Base-by-base conservation (phyloP, 2,113 vertebrate species). In the Ancistrus triradiatus region DNA sequence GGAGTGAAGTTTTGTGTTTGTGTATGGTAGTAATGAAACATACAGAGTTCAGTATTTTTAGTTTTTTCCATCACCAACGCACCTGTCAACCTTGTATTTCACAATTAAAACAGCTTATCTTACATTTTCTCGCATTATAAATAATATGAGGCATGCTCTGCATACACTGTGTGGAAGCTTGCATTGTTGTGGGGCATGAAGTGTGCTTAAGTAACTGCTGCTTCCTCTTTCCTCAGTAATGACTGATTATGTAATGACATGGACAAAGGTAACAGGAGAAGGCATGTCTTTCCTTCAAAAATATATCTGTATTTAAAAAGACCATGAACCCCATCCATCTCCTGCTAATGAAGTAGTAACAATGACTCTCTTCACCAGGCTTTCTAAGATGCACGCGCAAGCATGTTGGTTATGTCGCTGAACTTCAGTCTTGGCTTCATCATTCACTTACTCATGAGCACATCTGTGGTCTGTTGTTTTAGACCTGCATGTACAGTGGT, bases 181-280 rank as follows among this genome's bases (percentile, higher is more conserved):
- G 67, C 82, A 83, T 10, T 65, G 79, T 78, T 83, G 76, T 84
- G 81, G 72, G 68, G 70, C 70, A 56, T 78, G 51, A 74, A 80
- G 67, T 70, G 63, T 55, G 74, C 70, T 75, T 77, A 69, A 80
- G 73, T 71, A 78, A 51, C 81, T 69, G 52, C 57, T 21, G 66
- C 77, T 84, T 80, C 78, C 79, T 77, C 58, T 60, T 64, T 17
- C 37, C 49, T 65, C 69, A 40, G 65, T 31, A 31, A 31, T 48
- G 17, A 9, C 13, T 68, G 43, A 68, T 78, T 80, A 65, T 74
- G 65, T 56, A 79, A 69, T 51, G 15, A 25, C 19, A 52, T 59
- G 63, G 49, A 49, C 14, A 46, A 13, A 63, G 74, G 77, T 82
- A 74, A 71, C 3, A 1, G 38, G 46, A 37, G 4, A 14, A 33